A percentile compares a stretch with the other conserved stretches of the same genome.
Evolutionary conservation across 2,888 invertebrate species (phyloP).

Genomic region (Schizotus pectinicornis): DNA sequence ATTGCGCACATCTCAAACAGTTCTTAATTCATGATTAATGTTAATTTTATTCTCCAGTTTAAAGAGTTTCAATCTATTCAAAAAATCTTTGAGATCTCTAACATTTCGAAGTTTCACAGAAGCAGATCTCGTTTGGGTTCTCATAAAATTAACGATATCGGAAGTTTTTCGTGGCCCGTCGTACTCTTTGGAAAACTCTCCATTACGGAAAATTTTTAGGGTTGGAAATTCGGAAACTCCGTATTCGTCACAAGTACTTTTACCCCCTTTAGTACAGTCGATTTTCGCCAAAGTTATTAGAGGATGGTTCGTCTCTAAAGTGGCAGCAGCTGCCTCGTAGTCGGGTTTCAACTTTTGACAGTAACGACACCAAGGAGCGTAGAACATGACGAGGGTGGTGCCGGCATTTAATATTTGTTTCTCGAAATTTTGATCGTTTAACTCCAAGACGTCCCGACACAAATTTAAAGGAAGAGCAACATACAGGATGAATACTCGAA

Average conservation of each 20-base stretch:
- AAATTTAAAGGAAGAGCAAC: no score
- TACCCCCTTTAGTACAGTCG: constrained; percentile 92
- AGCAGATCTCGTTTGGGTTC: constrained; percentile 50
- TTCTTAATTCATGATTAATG: no score
- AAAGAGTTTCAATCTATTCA: no score
- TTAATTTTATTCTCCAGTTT: no score
- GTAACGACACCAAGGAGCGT: constrained; percentile 98
- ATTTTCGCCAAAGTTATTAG: constrained; percentile 91
- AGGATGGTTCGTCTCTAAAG: constrained; percentile 83
- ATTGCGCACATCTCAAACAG: no score
- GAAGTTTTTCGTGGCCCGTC: constrained; percentile 88
- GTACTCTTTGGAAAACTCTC: constrained; percentile 89
- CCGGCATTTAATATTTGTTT: no score
- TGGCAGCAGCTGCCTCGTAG: constrained; percentile 90
- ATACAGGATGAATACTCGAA: no score
- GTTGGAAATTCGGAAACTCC: constrained; percentile 97
- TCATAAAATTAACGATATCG: constrained; percentile 84
- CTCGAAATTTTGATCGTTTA: no score
- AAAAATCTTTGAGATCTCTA: no score
- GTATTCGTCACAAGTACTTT: constrained; percentile 85
- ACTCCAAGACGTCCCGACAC: no score
- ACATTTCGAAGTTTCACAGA: no score
- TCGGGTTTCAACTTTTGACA: constrained; percentile 97
- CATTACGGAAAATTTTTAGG: constrained; percentile 91
- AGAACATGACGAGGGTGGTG: constrained; percentile 86